A percentile compares a stretch with the other conserved stretches of the same genome.
Conservation (phyloP, 1,140 invertebrate genomes). For the Drosophila setifemur region DNA sequence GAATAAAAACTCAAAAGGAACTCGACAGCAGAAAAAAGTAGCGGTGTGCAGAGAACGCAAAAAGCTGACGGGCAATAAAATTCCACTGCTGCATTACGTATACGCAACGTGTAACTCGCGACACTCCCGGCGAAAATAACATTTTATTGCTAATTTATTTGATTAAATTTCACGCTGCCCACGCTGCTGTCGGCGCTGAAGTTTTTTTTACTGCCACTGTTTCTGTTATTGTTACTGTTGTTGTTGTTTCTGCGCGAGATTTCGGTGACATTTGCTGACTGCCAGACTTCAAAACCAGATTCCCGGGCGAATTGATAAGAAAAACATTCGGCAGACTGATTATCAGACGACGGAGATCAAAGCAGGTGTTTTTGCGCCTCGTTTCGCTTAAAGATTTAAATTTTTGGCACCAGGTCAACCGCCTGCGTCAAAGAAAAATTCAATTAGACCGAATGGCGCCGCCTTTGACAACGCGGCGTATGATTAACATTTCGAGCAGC, state of each 20-base stretch:
- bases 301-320: slow-evolving; percentile 66
- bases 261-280: slow-evolving; percentile 64
- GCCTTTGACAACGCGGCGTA: slow-evolving; percentile 31
- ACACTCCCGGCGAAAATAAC: slow-evolving; percentile 63
- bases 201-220: slow-evolving; percentile 12
- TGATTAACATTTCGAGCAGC: slow-evolving; percentile 39
- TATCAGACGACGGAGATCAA: slow-evolving; percentile 56
- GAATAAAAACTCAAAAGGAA: slow-evolving; percentile 46
- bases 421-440: slow-evolving; percentile 58
- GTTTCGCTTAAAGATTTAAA: slow-evolving; percentile 36
- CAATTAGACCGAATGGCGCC: slow-evolving; percentile 56
- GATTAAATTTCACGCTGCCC: slow-evolving; percentile 72
- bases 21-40: slow-evolving; percentile 35
- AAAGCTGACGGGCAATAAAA: slow-evolving; percentile 36
- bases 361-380: slow-evolving; percentile 33
- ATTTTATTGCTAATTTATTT: slow-evolving; percentile 80
- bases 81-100: slow-evolving; percentile 48
- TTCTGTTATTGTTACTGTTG: not conserved
- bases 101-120: slow-evolving; percentile 48
- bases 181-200: not conserved
- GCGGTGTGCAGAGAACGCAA: slow-evolving; percentile 34
- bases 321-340: slow-evolving; percentile 26
- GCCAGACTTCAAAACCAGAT: slow-evolving; percentile 43
- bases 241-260: not conserved
- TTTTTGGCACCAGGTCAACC: slow-evolving; percentile 23